Conservation (phyloP, 2,113 vertebrate species). For the Egretta garzetta region DNA sequence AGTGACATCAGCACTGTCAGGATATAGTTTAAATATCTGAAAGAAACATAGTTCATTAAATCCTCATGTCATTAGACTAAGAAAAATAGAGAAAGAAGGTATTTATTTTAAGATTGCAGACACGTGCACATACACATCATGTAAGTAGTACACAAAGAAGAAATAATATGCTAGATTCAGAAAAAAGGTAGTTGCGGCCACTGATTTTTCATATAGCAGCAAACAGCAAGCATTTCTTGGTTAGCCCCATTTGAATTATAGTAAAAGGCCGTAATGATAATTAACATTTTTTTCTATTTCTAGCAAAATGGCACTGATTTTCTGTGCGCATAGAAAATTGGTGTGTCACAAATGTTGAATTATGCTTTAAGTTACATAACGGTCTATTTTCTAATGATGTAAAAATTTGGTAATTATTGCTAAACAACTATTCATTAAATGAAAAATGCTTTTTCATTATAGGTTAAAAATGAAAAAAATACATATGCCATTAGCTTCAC, state of each 20-base stretch:
- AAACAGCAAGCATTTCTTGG: background rate
- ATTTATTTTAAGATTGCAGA: background rate
- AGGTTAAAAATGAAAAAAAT: background rate
- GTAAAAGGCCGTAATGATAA: background rate
- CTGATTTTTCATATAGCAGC: background rate
- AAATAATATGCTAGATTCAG: background rate
- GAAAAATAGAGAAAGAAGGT: background rate
- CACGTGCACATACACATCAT: rapidly evolving
- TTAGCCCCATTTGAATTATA: background rate
- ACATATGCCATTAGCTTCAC: background rate
- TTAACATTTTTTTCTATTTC: background rate
- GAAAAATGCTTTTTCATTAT: background rate
- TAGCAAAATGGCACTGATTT: background rate
- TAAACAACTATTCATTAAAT: background rate
- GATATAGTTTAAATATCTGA: background rate
- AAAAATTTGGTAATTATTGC: background rate
- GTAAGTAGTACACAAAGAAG: background rate
- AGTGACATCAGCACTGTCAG: background rate
- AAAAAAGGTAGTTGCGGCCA: background rate
- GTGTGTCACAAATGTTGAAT: background rate
- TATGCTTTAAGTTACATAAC: background rate
- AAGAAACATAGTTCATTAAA: background rate
- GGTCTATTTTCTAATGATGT: background rate
- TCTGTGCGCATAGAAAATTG: background rate
- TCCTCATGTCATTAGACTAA: background rate